These are phyloP conservation scores for Brachionus calyciflorus DNA, from an alignment of 1,140 invertebrate genomes.

Conservation along the genomic window DNA sequence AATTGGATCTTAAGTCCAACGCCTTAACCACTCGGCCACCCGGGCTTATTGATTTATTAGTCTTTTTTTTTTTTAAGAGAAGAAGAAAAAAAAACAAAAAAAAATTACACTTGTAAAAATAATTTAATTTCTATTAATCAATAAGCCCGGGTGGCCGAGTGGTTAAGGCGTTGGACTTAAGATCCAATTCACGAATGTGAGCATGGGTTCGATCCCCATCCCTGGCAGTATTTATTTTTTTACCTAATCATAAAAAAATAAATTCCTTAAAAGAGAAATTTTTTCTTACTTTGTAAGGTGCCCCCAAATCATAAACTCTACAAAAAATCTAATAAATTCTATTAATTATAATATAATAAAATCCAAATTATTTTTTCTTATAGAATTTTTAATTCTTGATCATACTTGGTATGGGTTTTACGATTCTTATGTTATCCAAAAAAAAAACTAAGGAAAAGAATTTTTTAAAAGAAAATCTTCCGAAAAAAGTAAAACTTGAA, in stretches of 20 bases:
- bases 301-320: too few relatives aligned
- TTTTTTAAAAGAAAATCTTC: too few relatives aligned
- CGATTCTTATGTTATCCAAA: too few relatives aligned
- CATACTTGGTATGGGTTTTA: too few relatives aligned
- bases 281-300: too few relatives aligned
- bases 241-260: background rate
- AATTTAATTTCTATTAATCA: background rate
- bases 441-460: too few relatives aligned
- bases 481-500: too few relatives aligned
- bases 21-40: conserved; percentile 36
- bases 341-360: too few relatives aligned
- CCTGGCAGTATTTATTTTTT: conserved; percentile 1
- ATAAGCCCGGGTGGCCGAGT: background rate
- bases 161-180: background rate
- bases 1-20: conserved; percentile 39
- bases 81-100: background rate
- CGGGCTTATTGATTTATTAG: background rate
- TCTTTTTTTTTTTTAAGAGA: background rate
- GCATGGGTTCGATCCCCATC: background rate
- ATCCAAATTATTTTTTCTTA: too few relatives aligned
- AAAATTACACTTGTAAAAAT: background rate
- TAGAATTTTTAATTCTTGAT: too few relatives aligned
- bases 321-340: too few relatives aligned
- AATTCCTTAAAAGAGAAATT: too few relatives aligned
- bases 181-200: background rate